A percentile compares a stretch with the other conserved stretches of the same genome.
phyloP scores from a whole-genome alignment of 1,140 invertebrate genomes.

The Drosophila funebris region DNA sequence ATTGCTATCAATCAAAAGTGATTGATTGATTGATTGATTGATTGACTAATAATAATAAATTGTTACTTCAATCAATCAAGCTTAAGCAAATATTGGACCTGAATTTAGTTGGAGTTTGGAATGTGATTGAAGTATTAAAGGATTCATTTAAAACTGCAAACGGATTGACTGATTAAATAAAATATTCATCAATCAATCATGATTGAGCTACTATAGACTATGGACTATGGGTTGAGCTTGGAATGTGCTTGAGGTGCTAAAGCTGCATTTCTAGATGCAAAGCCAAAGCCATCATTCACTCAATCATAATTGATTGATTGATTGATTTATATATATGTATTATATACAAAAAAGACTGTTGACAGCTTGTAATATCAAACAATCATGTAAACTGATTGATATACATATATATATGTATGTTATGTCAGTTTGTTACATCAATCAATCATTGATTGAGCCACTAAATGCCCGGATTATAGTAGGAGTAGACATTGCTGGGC shows the following conservation, averaged over 20 bases:
- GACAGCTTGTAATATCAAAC: neutral
- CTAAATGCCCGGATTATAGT: constrained; percentile 76
- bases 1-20: neutral
- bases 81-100: neutral
- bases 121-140: constrained; percentile 21
- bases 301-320: neutral
- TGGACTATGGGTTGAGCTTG: neutral
- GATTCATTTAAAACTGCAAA: neutral
- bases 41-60: neutral
- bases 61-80: neutral
- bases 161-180: neutral
- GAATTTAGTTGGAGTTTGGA: neutral
- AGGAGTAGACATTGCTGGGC: constrained; percentile 64
- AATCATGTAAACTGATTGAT: neutral
- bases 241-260: neutral
- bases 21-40: neutral
- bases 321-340: neutral
- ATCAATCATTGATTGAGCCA: neutral
- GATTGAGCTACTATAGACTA: neutral
- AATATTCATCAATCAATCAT: neutral
- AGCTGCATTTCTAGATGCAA: neutral
- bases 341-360: neutral
- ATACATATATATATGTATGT: too few relatives aligned
- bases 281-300: neutral
- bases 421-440: neutral